A percentile compares a stretch with the other conserved stretches of the same genome.
phyloP scores from a whole-genome alignment of 64 coral and sea anemone species.

The Catalaphyllia jardinei region DNA sequence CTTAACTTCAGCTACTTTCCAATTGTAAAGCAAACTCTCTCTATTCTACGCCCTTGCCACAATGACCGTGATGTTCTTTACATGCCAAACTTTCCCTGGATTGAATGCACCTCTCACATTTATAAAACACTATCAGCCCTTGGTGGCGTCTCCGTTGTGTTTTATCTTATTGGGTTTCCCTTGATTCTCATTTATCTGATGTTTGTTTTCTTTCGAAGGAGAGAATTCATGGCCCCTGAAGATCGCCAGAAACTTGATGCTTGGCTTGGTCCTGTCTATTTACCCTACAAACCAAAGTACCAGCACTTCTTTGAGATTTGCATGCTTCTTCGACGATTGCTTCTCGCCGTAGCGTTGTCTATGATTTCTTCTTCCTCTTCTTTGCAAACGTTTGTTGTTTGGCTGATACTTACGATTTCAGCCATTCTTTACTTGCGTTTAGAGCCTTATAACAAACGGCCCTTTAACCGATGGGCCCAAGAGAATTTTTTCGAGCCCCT shows the following conservation, averaged over 20 bases:
- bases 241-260: constrained; percentile 3
- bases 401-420: constrained; percentile 1
- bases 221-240: background rate
- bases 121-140: background rate
- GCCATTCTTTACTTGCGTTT: constrained; percentile 2
- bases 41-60: constrained; percentile 31
- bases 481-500: constrained; percentile 16
- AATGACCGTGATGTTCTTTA: constrained; percentile 10
- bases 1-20: constrained; percentile 56
- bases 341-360: constrained; percentile 39
- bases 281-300: constrained; percentile 42
- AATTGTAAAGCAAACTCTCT: constrained; percentile 29
- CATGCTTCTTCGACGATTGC: constrained; percentile 16
- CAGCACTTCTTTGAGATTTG: constrained; percentile 39
- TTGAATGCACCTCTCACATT: constrained; percentile 32
- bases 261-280: constrained; percentile 36
- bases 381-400: constrained; percentile 38
- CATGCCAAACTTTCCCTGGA: constrained; percentile 54
- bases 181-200: constrained; percentile 19
- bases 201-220: constrained; percentile 9
- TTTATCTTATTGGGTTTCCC: constrained; percentile 52
- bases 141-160: constrained; percentile 35
- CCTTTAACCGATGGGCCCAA: background rate
- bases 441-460: constrained; percentile 2
- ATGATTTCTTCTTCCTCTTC: constrained; percentile 32